Conservation (phyloP, 2,888 invertebrate genomes). For the Sarcophaga variegata region DNA sequence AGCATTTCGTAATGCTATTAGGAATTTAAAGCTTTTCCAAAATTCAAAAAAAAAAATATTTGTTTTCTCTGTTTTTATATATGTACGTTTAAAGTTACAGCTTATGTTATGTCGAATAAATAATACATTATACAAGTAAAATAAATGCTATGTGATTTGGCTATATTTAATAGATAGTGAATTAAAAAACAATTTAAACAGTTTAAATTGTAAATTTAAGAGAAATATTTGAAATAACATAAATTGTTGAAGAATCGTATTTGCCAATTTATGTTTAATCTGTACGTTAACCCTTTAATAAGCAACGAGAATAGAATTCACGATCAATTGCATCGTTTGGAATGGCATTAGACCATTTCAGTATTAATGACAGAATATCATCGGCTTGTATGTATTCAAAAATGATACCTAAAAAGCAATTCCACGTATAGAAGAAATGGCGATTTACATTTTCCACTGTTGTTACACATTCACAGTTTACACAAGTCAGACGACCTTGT, state of each 20-base stretch:
- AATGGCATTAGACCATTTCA: constrained; percentile 80
- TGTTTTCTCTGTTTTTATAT: not conserved
- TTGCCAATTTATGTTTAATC: not conserved
- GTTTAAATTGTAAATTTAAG: not conserved
- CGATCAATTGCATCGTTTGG: constrained; percentile 81
- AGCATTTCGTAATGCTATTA: constrained; percentile 1
- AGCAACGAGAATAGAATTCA: constrained; percentile 80
- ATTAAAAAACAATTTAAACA: not conserved
- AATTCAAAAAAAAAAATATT: no score
- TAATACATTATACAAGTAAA: constrained; percentile 18
- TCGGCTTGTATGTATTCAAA: constrained; percentile 78
- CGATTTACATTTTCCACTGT: constrained; percentile 77
- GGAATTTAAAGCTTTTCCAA: not conserved
- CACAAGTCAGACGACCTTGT: constrained; percentile 78
- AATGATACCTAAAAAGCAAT: constrained; percentile 79
- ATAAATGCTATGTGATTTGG: constrained; percentile 65
- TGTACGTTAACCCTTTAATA: constrained; percentile 76
- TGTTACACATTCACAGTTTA: constrained; percentile 79
- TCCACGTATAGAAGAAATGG: constrained; percentile 81
- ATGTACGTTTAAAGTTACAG: not conserved
- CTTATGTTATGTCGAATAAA: not conserved
- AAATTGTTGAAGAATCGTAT: constrained; percentile 7
- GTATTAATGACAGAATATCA: constrained; percentile 78
- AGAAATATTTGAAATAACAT: not conserved
- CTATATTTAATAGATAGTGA: constrained; percentile 29